These are phyloP conservation scores for Asobara japonica DNA, from an alignment of 1,140 invertebrate species.

Conservation along the genomic window DNA sequence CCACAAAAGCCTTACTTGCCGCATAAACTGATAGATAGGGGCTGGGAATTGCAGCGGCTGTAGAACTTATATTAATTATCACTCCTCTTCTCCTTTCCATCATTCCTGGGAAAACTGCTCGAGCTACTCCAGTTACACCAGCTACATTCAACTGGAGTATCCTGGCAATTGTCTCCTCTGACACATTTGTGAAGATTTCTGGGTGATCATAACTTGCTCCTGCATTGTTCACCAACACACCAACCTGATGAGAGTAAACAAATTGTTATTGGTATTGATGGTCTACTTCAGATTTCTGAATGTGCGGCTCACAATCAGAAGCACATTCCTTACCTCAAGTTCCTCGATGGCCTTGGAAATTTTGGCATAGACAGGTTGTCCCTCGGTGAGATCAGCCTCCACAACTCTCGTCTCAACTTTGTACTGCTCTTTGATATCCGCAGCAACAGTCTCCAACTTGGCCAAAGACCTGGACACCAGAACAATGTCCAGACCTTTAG, in stretches of 20 bases:
- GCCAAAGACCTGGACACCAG: slow-evolving; percentile 86
- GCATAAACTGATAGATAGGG: slow-evolving; percentile 89
- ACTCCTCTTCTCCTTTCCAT: slow-evolving; percentile 84
- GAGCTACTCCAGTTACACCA: slow-evolving; percentile 73
- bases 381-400: slow-evolving; percentile 85
- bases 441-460: slow-evolving; percentile 84
- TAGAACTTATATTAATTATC: slow-evolving; percentile 93
- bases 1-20: slow-evolving; percentile 89
- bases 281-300: too few species aligned
- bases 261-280: not conserved
- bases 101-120: slow-evolving; percentile 89
- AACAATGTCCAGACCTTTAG: slow-evolving; percentile 84
- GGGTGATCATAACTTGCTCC: slow-evolving; percentile 91
- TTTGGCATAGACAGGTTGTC: slow-evolving; percentile 76
- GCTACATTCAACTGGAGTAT: slow-evolving; percentile 71
- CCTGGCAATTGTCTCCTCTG: slow-evolving; percentile 63
- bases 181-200: slow-evolving; percentile 81
- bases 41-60: slow-evolving; percentile 80
- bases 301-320: not conserved
- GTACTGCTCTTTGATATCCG: slow-evolving; percentile 81
- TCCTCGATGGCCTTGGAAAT: slow-evolving; percentile 79
- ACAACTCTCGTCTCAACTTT: slow-evolving; percentile 85
- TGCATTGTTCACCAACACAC: slow-evolving; percentile 95
- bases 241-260: slow-evolving; percentile 70
- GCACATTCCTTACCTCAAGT: slow-evolving; percentile 72